Base-by-base conservation (phyloP, 2,113 vertebrate species). In the Phaethornis superciliosus region DNA sequence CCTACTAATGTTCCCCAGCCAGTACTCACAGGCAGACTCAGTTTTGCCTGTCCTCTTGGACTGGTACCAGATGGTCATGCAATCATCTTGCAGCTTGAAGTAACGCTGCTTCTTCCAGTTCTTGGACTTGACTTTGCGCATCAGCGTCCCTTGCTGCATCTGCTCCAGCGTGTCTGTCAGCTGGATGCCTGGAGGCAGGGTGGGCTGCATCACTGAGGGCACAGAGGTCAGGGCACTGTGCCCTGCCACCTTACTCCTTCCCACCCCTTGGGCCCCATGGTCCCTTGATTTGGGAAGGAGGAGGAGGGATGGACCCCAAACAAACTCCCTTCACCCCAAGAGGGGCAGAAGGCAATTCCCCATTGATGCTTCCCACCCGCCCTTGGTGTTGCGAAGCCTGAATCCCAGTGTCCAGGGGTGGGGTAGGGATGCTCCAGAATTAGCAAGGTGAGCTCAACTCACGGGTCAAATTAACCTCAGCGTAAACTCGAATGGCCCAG, bases 81-180 rank as follows among this genome's bases (percentile, higher is more conserved):
- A 98, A 22, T 99, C 99, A 8, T 99, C 98, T 94, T 99, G 98
- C 21, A 99, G 98, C 86, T 98, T 98, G 97, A 99, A 99, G 95
- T 98, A 98, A n/a, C 99, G 97, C 60, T 98, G 98, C 90, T 98
- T 99, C 96, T 99, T 99, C 99, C 99, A 99, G 55, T 85, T 98
- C 71, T 98, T 98, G 83, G 99, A 99, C 90, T 98, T 99, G 79
- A 99, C 98, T 96, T 99, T 99, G 78, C 98, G 98, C 97, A 99
- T 97, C 94, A 98, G 84, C 0, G 96, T 98, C 42, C 99, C 99
- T 28, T 97, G 96, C 93, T 99, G 98, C 99, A 99, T 99, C 81
- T 97, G 96, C 91, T 98, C 95, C 94, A 99, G 87, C 0, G 98
- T 96, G n/a, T 98, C 97, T 86, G 98, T 98, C 81, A 98, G 89